These are phyloP conservation scores for Falco rusticolus DNA, from an alignment of 2,797 vertebrate genomes.

Conservation along the genomic window DNA sequence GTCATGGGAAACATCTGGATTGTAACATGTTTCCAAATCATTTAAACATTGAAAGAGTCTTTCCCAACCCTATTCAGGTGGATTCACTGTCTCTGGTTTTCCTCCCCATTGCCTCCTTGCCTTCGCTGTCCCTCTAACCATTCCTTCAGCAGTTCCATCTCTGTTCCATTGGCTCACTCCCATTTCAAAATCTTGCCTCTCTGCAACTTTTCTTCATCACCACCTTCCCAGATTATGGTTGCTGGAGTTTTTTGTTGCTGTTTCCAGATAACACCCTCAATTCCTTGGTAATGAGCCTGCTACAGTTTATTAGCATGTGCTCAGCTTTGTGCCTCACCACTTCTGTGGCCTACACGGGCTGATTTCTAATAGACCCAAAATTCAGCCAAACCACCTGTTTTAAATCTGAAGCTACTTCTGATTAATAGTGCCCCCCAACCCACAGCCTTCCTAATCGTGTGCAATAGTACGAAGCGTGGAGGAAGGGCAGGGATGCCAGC, in stretches of 20 bases:
- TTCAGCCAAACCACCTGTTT: not conserved
- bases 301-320: not conserved
- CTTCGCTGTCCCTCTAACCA: not conserved
- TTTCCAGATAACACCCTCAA: not conserved
- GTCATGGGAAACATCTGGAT: not conserved
- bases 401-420: not conserved
- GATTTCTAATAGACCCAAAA: not conserved
- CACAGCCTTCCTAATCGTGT: not conserved
- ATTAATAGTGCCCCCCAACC: not conserved
- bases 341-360: not conserved
- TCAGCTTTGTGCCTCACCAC: not conserved
- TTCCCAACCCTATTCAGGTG: not conserved
- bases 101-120: not conserved
- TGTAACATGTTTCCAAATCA: not conserved
- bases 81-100: not conserved
- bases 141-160: not conserved
- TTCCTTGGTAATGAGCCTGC: not conserved
- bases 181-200: not conserved
- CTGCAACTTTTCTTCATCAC: not conserved
- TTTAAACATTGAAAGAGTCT: not conserved
- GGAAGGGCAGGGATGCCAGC: not conserved
- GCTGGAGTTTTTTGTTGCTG: fast-evolving
- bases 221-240: not conserved
- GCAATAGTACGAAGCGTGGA: not conserved
- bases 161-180: not conserved